Base-by-base conservation (phyloP, 1,140 invertebrate species). In the Drosophila azteca region DNA sequence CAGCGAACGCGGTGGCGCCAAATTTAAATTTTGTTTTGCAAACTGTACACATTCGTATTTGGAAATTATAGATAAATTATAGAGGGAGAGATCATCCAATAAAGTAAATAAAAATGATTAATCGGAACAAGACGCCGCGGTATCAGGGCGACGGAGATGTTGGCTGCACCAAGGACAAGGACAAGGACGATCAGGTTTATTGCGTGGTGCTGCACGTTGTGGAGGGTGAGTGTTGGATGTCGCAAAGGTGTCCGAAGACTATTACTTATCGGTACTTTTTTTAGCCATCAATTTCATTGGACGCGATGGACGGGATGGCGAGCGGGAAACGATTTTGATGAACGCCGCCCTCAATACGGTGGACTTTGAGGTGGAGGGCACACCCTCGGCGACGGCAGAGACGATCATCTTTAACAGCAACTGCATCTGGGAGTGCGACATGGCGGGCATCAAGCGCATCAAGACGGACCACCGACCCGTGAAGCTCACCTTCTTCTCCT, bases 381-480 rank as follows among this genome's bases (percentile, higher is more conserved):
- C 80, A 5, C 73, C 69, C 2, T 77, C 77, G 2, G 35, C 46
- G n/a, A 63, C 68, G 15, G 29, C 67, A 3, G 71, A 77, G 51
- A 61, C 77, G 1, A 72, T 90, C 2, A 72, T 90, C 9, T 90
- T 90, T 45, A 90, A 90, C 49, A 90, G 90, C 63, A 90, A 90
- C 49, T 90, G 90, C 45, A 81, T 90, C 45, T 90, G 90, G 90
- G 90, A 90, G 46, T 83, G 84, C 17, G 85, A 87, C 20, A 68
- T 90, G 41, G 55, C 68, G 0, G 89, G 87, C 4, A 74, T 90
- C 13, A 90, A 90, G 55, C 79, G 85, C 35, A 83, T 90, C 7
- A 90, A 90, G 54, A 90, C 85, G 0, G 90, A 90, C 9, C 87
- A 90, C 53, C 79, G 90, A 0, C 90, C 90, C 6, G 79, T 90